Conservation (phyloP, 2,113 vertebrate genomes). For the Myotis brandtii region DNA sequence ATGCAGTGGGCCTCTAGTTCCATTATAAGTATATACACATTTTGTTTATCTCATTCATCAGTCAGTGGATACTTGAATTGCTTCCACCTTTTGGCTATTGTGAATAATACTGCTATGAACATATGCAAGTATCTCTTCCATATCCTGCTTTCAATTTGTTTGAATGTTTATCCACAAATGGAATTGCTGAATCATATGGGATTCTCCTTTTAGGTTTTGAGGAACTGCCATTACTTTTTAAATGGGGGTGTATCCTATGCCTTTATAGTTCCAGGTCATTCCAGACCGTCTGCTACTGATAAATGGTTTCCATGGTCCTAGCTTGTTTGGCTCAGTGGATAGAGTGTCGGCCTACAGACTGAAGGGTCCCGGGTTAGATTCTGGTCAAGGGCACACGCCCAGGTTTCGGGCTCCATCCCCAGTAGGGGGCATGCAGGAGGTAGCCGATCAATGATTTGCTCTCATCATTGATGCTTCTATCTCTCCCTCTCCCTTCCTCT, state of each 20-base stretch:
- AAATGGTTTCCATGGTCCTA: background rate
- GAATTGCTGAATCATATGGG: background rate
- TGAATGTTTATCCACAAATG: background rate
- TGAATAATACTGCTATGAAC: background rate
- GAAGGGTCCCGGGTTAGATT: no score
- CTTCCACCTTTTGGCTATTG: background rate
- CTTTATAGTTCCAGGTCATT: background rate
- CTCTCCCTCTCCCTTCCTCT: no score
- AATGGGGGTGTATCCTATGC: background rate
- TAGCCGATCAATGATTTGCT: no score
- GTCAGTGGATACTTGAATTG: background rate
- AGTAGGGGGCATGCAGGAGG: no score
- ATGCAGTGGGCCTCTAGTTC: no score
- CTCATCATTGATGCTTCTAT: no score
- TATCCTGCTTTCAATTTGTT: background rate
- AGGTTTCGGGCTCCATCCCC: no score
- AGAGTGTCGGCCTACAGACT: no score
- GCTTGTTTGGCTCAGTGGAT: no score
- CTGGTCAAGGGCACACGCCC: no score
- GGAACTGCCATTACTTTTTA: background rate
- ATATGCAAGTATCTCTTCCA: background rate
- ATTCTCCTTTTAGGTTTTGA: background rate
- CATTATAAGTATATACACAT: background rate
- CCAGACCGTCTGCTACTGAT: background rate
- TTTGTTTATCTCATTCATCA: background rate